Percentiles rank a stretch among this genome's conserved stretches.
Evolutionary conservation across 2,888 invertebrate genomes (phyloP).

Genomic region (Ennomos fuscantarius): DNA sequence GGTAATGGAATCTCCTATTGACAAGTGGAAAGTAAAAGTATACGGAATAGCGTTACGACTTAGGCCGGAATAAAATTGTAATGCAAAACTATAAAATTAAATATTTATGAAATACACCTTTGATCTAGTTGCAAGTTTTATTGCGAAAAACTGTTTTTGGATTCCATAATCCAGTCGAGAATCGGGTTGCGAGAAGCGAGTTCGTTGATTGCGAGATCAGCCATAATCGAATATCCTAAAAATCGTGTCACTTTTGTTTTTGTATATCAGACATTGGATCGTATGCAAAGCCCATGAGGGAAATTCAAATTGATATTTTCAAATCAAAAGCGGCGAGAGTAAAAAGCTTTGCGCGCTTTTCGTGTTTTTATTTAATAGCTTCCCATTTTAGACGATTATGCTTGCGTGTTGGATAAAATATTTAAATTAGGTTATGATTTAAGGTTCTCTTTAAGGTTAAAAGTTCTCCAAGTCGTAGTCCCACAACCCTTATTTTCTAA

Average conservation of each 20-base stretch:
- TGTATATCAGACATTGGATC: slow-evolving; percentile 1
- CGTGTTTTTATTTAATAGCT: slow-evolving; percentile 12
- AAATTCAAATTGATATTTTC: slow-evolving; percentile 19
- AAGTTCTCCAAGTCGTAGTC: too few relatives aligned
- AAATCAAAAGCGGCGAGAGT: slow-evolving; percentile 9
- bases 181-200: slow-evolving; percentile 48
- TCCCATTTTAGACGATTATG: background rate
- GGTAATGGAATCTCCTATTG: slow-evolving; percentile 22
- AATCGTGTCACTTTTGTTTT: slow-evolving; percentile 25
- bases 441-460: too few relatives aligned
- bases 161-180: slow-evolving; percentile 38
- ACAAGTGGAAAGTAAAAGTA: slow-evolving; percentile 47
- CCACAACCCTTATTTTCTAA: too few relatives aligned
- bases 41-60: slow-evolving; percentile 25
- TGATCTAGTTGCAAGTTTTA: slow-evolving; percentile 28
- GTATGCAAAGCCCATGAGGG: slow-evolving; percentile 12
- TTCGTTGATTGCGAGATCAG: slow-evolving; percentile 57
- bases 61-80: slow-evolving; percentile 6
- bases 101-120: slow-evolving; percentile 30
- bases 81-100: slow-evolving; percentile 19
- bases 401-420: too few relatives aligned
- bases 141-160: slow-evolving; percentile 35
- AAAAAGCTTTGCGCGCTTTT: slow-evolving; percentile 6
- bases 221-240: slow-evolving; percentile 26
- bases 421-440: too few relatives aligned